Evolutionary conservation across 2,113 vertebrate genomes (phyloP), one percentile per base, ranked within the genome.

Genomic region (Natator depressus): DNA sequence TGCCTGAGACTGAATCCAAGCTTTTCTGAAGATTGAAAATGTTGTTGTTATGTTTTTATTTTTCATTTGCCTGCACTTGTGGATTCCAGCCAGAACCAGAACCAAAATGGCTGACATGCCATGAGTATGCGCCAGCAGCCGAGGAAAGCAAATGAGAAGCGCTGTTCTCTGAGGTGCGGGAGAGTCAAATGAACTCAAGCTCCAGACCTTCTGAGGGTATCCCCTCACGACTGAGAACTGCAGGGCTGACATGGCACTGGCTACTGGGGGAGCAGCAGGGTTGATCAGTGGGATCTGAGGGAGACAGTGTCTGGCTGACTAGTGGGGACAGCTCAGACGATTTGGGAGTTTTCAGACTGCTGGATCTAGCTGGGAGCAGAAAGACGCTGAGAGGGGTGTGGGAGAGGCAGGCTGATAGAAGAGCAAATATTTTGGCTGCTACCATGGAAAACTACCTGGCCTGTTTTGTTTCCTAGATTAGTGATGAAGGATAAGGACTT

Each of bases 401-500:
- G 91, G 92, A 96, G 95, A 85, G 79, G 12, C 16, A 11, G 13
- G 54, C 78, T 93, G 80, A 94, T 78, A 95, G 89, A 20, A 76
- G 5, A 96, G 81, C 84, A 94, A 95, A 93, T 88, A 89, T 81
- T 94, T 97, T 95, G 95, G 93, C 96, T 95, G 90, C 94, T 89
- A 93, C 57, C 24, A 1, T 0, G 50, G 93, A 96, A 95, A 95
- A 94, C 88, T 92, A 97, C 96, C 94, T 96, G 93, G 57, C 95
- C 97, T 97, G 96, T 80, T 97, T 96, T 97, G 87, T 97, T 95
- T 97, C 96, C 90, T 57, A 94, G 93, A 7, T 94, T 88, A 8
- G 93, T 96, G 97, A 96, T 97, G 96, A 97, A 95, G 87, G 95
- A 94, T 96, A 92, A 93, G 90, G 96, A 97, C 96, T 97, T 97